Conservation (phyloP, 2,888 invertebrate species). For the Cataglyphis albicans region DNA sequence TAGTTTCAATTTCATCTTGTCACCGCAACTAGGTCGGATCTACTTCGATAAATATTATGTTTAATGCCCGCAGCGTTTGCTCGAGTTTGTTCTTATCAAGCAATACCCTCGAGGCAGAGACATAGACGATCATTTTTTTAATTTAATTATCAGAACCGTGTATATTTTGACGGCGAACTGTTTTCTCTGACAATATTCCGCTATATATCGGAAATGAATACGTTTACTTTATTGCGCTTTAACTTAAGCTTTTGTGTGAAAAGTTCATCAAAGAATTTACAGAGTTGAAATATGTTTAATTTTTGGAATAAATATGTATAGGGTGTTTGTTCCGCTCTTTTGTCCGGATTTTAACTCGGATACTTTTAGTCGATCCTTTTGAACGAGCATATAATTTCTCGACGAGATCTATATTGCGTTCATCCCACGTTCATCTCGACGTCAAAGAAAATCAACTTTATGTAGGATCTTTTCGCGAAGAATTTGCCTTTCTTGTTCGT, state of each 20-base stretch:
- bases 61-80: slow-evolving; percentile 14
- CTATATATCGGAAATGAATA: not conserved
- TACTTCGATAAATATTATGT: slow-evolving; percentile 28
- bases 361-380: not conserved
- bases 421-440: slow-evolving; percentile 11
- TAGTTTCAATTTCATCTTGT: slow-evolving; percentile 26
- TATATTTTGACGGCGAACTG: not conserved
- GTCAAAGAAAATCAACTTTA: slow-evolving; percentile 17
- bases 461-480: slow-evolving; percentile 13
- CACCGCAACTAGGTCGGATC: not conserved
- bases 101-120: not conserved
- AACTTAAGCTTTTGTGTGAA: not conserved
- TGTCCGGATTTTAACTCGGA: not conserved
- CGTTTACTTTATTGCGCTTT: not conserved
- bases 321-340: too few species aligned
- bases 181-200: slow-evolving; percentile 6
- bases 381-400: slow-evolving; percentile 8
- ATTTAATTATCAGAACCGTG: not conserved
- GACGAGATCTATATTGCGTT: slow-evolving; percentile 4
- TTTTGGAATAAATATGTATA: not conserved
- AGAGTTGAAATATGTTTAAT: not conserved
- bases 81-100: slow-evolving; percentile 18
- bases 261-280: slow-evolving; percentile 12
- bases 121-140: not conserved
- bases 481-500: not conserved